Evolutionary conservation across 2,113 vertebrate genomes (phyloP), one percentile per base, ranked within the genome.

Genomic region (Orycteropus afer): DNA sequence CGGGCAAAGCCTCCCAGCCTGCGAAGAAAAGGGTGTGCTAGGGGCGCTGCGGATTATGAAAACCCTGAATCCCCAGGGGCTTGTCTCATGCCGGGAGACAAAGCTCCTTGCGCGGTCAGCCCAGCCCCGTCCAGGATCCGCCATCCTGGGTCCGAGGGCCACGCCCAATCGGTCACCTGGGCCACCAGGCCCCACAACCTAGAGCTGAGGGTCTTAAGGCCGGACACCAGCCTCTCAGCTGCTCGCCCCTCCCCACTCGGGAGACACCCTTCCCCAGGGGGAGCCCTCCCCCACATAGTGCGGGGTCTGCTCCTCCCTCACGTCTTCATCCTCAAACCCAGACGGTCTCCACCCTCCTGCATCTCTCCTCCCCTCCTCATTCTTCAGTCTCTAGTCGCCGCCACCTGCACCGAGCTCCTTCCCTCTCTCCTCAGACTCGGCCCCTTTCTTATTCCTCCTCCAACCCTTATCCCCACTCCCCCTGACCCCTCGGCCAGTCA

Each of bases 1-100:
- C 27, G 80, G 94, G 91, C 95, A 94, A 77, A 96, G 92, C 89
- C 91, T 93, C 91, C 80, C 81, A 90, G 93, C 87, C 29, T 2
- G 7, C 10, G 37, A 53, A 61, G 78, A 92, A 93, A 96, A 96
- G 97, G 93, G 95, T 63, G 96, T 96, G 94, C 86, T 93, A 27
- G 84, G 81, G 76, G 88, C 95, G 89, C 93, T 71, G 90, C 71
- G 20, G 80, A 84, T 53, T 11, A 83, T 84, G 91, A 80, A 89
- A 90, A 89, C 84, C 92, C 78, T 11, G 47, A 86, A 22, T 89
- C 89, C 83, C 94, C 29, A 8, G 4, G 34, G 92, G 53, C 42
- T 69, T 15, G 45, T 57, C 78, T 59, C 74, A 57, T 59, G 77
- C 76, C 12, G 1, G 71, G 81, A 95, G 96, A 97, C 97, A 97